Evolutionary conservation across 2,113 vertebrate genomes (phyloP).

Genomic region (Bagarius yarrelli): DNA sequence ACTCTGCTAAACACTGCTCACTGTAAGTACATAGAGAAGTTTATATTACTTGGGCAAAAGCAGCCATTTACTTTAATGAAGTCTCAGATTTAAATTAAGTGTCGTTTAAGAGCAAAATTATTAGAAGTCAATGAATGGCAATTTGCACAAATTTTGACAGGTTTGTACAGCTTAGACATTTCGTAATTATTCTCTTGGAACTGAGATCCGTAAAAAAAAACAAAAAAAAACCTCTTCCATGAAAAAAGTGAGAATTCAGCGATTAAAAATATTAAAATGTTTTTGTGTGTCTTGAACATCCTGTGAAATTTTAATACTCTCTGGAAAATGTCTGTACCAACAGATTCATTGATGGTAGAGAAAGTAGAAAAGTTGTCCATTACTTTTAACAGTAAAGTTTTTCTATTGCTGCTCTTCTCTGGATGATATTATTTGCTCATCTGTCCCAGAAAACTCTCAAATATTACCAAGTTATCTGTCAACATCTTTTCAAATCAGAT

Average conservation of each 20-base stretch:
- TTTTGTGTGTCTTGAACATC: background rate
- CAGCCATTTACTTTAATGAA: constrained; percentile 58
- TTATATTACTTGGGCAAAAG: constrained; percentile 47
- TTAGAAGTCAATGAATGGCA: constrained; percentile 40
- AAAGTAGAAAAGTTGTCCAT: background rate
- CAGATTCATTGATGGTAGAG: background rate
- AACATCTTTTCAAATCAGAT: constrained; percentile 49
- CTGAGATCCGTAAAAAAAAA: background rate
- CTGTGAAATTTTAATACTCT: background rate
- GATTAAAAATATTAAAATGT: background rate
- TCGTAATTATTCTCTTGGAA: constrained; percentile 24
- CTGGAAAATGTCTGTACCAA: background rate
- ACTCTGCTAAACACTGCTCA: constrained; percentile 20
- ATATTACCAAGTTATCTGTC: constrained; percentile 48
- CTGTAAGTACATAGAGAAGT: constrained; percentile 38
- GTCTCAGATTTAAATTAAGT: constrained; percentile 50
- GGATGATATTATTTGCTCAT: constrained; percentile 44
- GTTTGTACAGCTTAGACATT: constrained; percentile 10
- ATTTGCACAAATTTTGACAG: constrained; percentile 30
- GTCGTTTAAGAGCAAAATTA: constrained; percentile 43
- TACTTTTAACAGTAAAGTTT: constrained; percentile 8
- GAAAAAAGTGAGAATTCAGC: background rate
- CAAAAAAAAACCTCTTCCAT: background rate
- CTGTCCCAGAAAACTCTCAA: constrained; percentile 36
- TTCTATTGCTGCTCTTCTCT: constrained; percentile 30